Evolutionary conservation across 2,888 invertebrate species (phyloP), one percentile per base, ranked within the genome.

Genomic region (Orthosia gracilis): DNA sequence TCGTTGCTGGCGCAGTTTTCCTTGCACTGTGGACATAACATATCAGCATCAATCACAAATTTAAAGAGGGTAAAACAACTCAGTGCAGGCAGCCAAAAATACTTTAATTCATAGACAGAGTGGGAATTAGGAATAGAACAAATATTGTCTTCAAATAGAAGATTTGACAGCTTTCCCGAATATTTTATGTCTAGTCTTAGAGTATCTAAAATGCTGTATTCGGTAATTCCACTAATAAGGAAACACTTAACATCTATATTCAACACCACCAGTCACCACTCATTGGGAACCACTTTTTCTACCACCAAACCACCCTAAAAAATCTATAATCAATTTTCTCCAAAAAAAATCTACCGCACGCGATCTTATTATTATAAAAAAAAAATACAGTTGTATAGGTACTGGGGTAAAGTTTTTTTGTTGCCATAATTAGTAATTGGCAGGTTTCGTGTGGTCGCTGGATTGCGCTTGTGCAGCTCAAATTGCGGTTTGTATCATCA

Each of bases 381-480:
- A 59, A 59, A 45, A 85, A 80, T n/a, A 76, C 66, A 40, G 15
- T 52, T 40, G 40, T 69, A 54, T 73, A 63, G n/a, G n/a, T n/a
- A 26, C 83, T 86, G 84, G 90, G 91, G 89, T 87, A 81, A 73
- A 64, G 73, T 84, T 82, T 82, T 82, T 88, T 91, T 91, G 89
- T 91, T 84, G 85, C 86, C 79, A 91, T 94, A 94, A 95, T 95
- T 94, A 94, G 91, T 94, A 92, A 94, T 94, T 94, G 93, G 94
- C 94, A 93, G 93, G 87, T 91, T 89, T 79, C 89, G 89, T 94
- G 93, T 86, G 93, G 93, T 93, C 1, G 23, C 88, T 89, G 72
- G 86, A 80, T 78, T 83, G 88, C 83, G 83, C 88, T 79, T 78
- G 71, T 74, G 62, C 82, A 81, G 7, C 63, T 49, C 68, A 88